phyloP scores from a whole-genome alignment of 2,113 vertebrate species.

The Python bivittatus region DNA sequence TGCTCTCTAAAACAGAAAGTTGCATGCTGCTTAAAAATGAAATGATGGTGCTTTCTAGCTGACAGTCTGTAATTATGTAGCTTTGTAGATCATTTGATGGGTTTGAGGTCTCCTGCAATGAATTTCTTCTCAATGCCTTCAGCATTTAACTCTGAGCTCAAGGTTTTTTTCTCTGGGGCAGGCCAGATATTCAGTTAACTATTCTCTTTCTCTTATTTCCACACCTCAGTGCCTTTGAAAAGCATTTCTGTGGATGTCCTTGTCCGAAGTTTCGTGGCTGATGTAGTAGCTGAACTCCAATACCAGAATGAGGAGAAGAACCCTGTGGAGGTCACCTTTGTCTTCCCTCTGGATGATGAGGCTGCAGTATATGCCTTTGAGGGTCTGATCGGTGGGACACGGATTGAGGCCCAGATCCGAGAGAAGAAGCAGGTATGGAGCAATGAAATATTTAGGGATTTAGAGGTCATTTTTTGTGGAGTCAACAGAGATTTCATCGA shows the following conservation, averaged over 20 bases:
- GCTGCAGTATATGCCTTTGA: constrained; percentile 81
- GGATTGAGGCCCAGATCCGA: constrained; percentile 76
- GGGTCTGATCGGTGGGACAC: constrained; percentile 74
- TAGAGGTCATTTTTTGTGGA: background rate
- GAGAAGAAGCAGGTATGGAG: constrained; percentile 76
- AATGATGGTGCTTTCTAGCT: background rate
- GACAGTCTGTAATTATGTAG: no score
- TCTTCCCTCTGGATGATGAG: constrained; percentile 83
- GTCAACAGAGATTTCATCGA: background rate
- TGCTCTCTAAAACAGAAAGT: background rate
- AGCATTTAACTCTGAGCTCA: background rate
- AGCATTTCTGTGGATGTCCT: constrained; percentile 75
- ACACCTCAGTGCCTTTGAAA: constrained; percentile 77
- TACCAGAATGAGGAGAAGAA: constrained; percentile 80
- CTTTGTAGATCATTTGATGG: background rate
- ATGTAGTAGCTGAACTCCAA: constrained; percentile 76
- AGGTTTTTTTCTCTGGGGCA: background rate
- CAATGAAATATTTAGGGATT: background rate
- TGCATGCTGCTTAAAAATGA: background rate
- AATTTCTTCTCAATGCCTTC: no score
- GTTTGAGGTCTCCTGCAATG: background rate
- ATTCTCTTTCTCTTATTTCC: background rate
- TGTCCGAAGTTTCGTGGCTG: constrained; percentile 79
- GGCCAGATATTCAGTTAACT: background rate
- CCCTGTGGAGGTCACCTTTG: constrained; percentile 79